These are phyloP conservation scores for Hirudinaria manillensis DNA, from an alignment of 2,888 invertebrate genomes.

Conservation along the genomic window DNA sequence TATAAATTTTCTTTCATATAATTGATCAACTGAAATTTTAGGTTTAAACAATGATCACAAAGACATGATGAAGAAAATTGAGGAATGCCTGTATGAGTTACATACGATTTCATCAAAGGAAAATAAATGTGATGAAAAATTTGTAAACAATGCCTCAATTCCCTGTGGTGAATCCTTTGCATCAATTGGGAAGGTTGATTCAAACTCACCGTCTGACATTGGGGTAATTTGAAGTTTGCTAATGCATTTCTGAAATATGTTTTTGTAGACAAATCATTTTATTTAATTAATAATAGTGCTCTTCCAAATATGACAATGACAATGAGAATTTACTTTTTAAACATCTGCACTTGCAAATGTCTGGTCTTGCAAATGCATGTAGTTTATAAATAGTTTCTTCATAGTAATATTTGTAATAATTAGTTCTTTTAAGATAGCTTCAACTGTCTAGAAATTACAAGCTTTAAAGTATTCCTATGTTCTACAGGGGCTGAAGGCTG, in stretches of 20 bases:
- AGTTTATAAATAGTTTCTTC: no score
- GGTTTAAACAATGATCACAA: slow-evolving; percentile 84
- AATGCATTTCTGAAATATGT: neutral
- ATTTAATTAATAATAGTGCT: no score
- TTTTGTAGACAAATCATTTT: neutral
- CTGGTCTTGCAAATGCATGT: no score
- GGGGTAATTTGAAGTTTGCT: slow-evolving; percentile 62
- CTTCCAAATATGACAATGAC: no score
- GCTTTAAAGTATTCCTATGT: no score
- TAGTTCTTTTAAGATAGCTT: no score
- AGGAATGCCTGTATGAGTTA: slow-evolving; percentile 66
- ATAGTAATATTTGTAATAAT: no score
- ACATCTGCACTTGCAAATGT: no score
- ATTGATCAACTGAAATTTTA: slow-evolving; percentile 47
- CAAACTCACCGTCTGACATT: slow-evolving; percentile 74
- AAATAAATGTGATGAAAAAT: neutral
- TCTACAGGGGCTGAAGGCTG: slow-evolving; percentile 47
- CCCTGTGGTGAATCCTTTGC: slow-evolving; percentile 61
- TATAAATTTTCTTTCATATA: neutral
- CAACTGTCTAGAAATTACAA: no score
- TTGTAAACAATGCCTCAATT: neutral
- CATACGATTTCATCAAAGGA: slow-evolving; percentile 46
- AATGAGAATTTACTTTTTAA: no score
- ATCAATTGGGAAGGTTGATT: slow-evolving; percentile 66
- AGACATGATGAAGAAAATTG: slow-evolving; percentile 74